Conservation (phyloP, 1,140 invertebrate genomes). For the Danaus melanippus region DNA sequence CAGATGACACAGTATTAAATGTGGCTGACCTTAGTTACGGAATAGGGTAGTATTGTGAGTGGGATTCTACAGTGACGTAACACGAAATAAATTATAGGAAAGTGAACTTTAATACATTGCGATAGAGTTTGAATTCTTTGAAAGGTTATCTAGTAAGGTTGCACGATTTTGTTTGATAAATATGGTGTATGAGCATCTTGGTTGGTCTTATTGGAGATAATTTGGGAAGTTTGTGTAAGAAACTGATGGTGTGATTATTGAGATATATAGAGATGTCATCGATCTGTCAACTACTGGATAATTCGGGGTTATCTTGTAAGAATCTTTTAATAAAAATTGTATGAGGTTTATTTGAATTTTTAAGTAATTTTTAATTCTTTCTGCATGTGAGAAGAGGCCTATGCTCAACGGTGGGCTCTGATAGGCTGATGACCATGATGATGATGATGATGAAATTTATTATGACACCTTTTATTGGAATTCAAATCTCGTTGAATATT, state of each 20-base stretch:
- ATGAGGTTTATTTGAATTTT: no score
- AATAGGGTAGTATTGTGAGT: slow-evolving; percentile 34
- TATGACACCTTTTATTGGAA: no score
- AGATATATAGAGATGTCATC: slow-evolving; percentile 28
- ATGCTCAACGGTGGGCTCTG: no score
- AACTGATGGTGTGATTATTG: slow-evolving; percentile 40
- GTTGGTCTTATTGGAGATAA: slow-evolving; percentile 41
- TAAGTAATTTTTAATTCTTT: no score
- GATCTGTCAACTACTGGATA: slow-evolving; percentile 15
- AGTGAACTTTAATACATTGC: not conserved
- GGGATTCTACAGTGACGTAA: not conserved
- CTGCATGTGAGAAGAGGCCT: no score
- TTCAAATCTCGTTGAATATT: no score
- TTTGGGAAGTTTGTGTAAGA: slow-evolving; percentile 34
- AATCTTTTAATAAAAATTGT: no score
- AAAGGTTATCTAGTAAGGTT: not conserved
- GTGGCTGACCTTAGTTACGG: slow-evolving; percentile 29
- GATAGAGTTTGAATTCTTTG: slow-evolving; percentile 2
- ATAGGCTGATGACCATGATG: no score
- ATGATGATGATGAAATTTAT: no score
- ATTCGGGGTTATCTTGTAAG: not conserved
- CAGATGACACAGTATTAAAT: slow-evolving; percentile 30
- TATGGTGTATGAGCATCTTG: slow-evolving; percentile 45
- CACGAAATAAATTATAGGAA: not conserved
- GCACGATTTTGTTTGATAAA: slow-evolving; percentile 27